Conservation (phyloP, 2,797 vertebrate genomes). For the Lagorchestes hirsutus region DNA sequence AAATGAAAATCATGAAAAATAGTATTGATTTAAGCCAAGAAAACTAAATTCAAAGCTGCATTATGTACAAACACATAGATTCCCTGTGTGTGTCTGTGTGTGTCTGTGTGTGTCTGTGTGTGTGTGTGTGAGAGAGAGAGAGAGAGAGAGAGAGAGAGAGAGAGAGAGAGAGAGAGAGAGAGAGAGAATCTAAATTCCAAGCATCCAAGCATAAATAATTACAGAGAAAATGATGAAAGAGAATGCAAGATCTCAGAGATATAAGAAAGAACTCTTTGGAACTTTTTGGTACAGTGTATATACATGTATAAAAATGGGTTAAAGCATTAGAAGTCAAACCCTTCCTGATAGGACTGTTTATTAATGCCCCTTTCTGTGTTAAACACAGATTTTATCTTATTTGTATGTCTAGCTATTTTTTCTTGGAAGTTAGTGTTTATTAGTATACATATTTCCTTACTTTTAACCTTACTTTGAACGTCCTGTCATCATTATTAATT, state of each 20-base stretch:
- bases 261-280: not conserved
- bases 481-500: not conserved
- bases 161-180: too few species aligned
- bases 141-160: too few species aligned
- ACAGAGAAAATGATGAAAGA: constrained; percentile 38
- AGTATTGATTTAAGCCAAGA: not conserved
- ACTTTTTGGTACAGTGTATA: not conserved
- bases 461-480: not conserved
- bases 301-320: not conserved
- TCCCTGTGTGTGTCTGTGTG: not conserved
- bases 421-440: not conserved
- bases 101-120: not conserved
- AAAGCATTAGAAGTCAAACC: not conserved
- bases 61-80: not conserved
- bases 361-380: not conserved
- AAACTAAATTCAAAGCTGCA: not conserved
- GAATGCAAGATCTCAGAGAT: not conserved
- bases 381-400: too few species aligned
- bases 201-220: constrained; percentile 1
- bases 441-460: not conserved
- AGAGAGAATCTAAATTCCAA: not conserved
- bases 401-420: not conserved
- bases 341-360: not conserved
- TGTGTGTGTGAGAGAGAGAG: too few species aligned
- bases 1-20: not conserved